phyloP scores from a whole-genome alignment of 2,888 invertebrate species.

The Luffia ferchaultella region DNA sequence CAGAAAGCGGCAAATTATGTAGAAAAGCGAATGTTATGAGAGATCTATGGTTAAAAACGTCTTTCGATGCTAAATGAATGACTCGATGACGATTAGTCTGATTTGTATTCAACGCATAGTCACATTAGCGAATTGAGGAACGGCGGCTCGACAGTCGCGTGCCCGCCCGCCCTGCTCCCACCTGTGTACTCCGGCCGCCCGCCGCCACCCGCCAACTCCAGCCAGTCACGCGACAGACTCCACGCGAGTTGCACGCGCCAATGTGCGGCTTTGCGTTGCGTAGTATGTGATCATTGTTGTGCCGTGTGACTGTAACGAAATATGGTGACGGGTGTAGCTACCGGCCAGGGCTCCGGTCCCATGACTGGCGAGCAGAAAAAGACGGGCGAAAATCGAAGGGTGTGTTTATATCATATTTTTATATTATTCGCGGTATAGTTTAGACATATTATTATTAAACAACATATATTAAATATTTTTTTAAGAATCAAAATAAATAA shows the following conservation, averaged over 20 bases:
- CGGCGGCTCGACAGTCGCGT: constrained; percentile 43
- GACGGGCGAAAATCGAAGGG: constrained; percentile 49
- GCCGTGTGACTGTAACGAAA: constrained; percentile 14
- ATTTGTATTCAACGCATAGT: too few relatives aligned
- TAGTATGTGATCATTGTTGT: too few relatives aligned
- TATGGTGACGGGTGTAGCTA: constrained; percentile 54
- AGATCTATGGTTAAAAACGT: too few relatives aligned
- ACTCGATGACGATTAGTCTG: too few relatives aligned
- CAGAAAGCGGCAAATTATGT: too few relatives aligned
- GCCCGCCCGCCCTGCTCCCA: constrained; percentile 29
- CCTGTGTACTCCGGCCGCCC: constrained; percentile 20
- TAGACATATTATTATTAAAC: too few relatives aligned
- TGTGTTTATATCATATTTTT: constrained; percentile 23
- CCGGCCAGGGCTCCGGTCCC: not conserved
- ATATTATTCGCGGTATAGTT: too few relatives aligned
- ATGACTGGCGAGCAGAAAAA: constrained; percentile 31
- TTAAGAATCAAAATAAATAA: too few relatives aligned
- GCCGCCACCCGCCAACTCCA: too few relatives aligned
- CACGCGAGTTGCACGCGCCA: not conserved
- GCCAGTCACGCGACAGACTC: not conserved
- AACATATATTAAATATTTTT: too few relatives aligned
- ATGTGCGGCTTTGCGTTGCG: not conserved
- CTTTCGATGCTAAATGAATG: too few relatives aligned
- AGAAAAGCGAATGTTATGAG: too few relatives aligned
- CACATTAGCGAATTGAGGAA: constrained; percentile 3